These are phyloP conservation scores for Mus pahari DNA, from an alignment of 2,113 vertebrate genomes.

Conservation along the genomic window DNA sequence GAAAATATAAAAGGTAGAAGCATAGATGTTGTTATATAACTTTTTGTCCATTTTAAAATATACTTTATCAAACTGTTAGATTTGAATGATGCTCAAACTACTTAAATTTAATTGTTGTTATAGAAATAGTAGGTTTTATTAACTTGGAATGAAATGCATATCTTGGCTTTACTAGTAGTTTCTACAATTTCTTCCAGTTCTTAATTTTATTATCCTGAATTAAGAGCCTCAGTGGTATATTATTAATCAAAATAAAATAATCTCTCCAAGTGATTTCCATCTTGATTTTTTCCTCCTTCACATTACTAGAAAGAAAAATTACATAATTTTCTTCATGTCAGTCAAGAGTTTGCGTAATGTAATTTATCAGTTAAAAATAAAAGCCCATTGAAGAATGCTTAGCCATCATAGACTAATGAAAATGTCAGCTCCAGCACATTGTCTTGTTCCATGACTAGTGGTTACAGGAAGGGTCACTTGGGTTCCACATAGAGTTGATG, in stretches of 20 bases:
- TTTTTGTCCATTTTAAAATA: neutral
- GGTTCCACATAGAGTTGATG: neutral
- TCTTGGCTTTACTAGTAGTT: conserved; percentile 22
- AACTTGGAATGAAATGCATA: neutral
- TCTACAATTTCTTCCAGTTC: conserved; percentile 2
- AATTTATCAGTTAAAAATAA: neutral
- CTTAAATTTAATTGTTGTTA: conserved; percentile 16
- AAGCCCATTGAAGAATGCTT: neutral
- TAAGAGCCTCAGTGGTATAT: neutral
- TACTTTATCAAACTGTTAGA: neutral
- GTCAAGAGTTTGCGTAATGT: neutral
- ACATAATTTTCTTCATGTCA: neutral
- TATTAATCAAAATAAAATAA: neutral
- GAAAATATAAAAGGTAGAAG: conserved; percentile 2
- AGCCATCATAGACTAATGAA: neutral
- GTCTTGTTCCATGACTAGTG: neutral
- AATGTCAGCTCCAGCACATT: neutral
- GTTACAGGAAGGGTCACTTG: neutral
- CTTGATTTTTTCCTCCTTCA: neutral
- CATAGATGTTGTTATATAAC: neutral
- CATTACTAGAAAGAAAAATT: neutral
- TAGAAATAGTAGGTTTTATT: neutral
- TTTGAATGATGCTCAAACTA: neutral
- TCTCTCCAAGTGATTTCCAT: neutral
- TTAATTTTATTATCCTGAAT: conserved; percentile 32